Evolutionary conservation across 1,140 invertebrate species (phyloP).

Genomic region (Drosophila asahinai): DNA sequence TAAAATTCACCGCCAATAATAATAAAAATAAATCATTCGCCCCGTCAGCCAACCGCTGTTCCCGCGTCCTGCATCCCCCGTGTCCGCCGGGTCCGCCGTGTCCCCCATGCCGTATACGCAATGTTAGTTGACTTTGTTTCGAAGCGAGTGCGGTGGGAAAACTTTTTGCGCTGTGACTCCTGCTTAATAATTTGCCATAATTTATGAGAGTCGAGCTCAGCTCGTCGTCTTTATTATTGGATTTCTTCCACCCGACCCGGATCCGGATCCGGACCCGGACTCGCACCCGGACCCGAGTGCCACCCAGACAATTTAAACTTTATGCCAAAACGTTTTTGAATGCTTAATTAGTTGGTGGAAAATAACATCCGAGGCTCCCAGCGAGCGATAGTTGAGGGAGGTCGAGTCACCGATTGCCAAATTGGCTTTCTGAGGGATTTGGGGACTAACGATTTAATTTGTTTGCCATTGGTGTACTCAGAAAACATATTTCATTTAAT

Average conservation of each 20-base stretch:
- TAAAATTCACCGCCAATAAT: conserved; percentile 82
- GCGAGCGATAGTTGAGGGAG: conserved; percentile 13
- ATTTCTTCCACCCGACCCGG: conserved; percentile 39
- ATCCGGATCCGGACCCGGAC: not conserved
- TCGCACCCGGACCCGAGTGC: conserved; percentile 2
- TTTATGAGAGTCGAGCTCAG: conserved; percentile 52
- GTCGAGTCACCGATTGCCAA: conserved; percentile 13
- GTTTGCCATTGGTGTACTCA: conserved; percentile 5
- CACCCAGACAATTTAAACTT: conserved; percentile 69
- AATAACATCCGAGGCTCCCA: conserved; percentile 9
- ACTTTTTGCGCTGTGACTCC: conserved; percentile 63
- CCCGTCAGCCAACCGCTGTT: conserved; percentile 25
- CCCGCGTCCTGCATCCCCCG: not conserved
- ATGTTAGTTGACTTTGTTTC: conserved; percentile 43
- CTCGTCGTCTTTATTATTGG: conserved; percentile 67
- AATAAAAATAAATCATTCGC: conserved; percentile 80
- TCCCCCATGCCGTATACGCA: conserved; percentile 51
- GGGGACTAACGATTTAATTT: conserved; percentile 29
- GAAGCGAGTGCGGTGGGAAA: conserved; percentile 52
- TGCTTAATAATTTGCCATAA: conserved; percentile 76
- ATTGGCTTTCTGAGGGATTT: conserved; percentile 23
- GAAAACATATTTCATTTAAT: conserved; percentile 14
- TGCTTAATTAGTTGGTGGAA: conserved; percentile 72
- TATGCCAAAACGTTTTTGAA: conserved; percentile 77
- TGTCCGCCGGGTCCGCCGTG: not conserved